These are phyloP conservation scores for Theretra japonica DNA, from an alignment of 2,888 invertebrate species.

Conservation along the genomic window DNA sequence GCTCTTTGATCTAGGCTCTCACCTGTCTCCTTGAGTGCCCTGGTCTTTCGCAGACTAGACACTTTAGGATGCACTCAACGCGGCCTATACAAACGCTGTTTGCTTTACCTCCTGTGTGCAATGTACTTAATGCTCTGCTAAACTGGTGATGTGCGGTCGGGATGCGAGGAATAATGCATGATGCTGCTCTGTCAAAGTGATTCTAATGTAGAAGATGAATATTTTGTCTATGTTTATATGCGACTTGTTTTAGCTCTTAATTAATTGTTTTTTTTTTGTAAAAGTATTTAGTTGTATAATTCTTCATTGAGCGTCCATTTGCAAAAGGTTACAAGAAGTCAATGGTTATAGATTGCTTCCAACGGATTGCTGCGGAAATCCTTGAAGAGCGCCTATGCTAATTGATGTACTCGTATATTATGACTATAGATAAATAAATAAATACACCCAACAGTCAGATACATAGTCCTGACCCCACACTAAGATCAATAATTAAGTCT, in stretches of 20 bases:
- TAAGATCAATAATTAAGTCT: too few relatives aligned
- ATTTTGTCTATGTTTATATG: not conserved
- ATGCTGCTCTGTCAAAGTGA: not conserved
- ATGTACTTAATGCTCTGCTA: slow-evolving; percentile 41
- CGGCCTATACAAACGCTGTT: slow-evolving; percentile 60
- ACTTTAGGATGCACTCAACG: slow-evolving; percentile 61
- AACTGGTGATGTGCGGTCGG: slow-evolving; percentile 15
- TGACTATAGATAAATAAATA: too few relatives aligned
- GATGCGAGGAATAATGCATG: slow-evolving; percentile 6
- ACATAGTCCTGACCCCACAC: too few relatives aligned
- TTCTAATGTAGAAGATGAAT: not conserved
- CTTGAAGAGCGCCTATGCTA: too few relatives aligned
- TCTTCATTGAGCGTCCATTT: too few relatives aligned
- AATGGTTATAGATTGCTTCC: too few relatives aligned
- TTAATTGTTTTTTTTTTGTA: too few relatives aligned
- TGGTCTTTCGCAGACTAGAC: slow-evolving; percentile 75
- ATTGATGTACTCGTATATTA: too few relatives aligned
- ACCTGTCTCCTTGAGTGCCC: slow-evolving; percentile 71
- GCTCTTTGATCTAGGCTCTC: slow-evolving; percentile 77
- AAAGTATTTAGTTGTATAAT: too few relatives aligned
- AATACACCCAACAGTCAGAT: too few relatives aligned
- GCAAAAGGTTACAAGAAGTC: too few relatives aligned
- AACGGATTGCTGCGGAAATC: too few relatives aligned
- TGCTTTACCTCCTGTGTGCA: slow-evolving; percentile 56
- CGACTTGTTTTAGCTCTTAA: not conserved